Conservation (phyloP, 2,888 invertebrate genomes). For the Agrotis exclamationis region DNA sequence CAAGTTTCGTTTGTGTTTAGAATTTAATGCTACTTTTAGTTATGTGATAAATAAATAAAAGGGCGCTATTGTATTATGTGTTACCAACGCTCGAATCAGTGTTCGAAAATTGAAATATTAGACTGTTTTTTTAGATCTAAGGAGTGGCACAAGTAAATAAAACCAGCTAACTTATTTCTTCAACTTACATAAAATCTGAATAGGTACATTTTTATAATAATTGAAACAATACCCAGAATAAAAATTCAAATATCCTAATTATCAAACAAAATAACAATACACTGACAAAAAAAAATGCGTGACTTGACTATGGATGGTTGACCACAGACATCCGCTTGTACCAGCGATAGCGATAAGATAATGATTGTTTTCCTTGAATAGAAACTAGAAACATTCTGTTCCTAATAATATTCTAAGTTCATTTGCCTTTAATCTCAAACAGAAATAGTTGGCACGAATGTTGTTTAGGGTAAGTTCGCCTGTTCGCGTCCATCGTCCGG, state of each 20-base stretch:
- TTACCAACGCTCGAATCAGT: too few species aligned
- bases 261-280: constrained; percentile 7
- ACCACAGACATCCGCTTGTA: constrained; percentile 54
- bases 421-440: constrained; percentile 25
- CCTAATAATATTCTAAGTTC: constrained; percentile 35
- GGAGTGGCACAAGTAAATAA: too few species aligned
- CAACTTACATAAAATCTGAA: not conserved
- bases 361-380: constrained; percentile 38
- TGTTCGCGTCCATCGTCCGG: too few species aligned
- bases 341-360: constrained; percentile 46
- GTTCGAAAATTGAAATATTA: too few species aligned
- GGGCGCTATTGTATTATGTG: too few species aligned
- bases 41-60: not conserved
- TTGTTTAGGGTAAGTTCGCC: too few species aligned
- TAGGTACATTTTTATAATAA: not conserved
- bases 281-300: constrained; percentile 20
- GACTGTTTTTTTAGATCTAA: too few species aligned
- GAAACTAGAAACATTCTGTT: constrained; percentile 20
- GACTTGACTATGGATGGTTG: constrained; percentile 36
- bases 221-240: constrained; percentile 9
- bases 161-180: not conserved
- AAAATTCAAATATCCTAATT: constrained; percentile 30
- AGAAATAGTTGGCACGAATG: constrained; percentile 37
- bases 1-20: constrained; percentile 1
- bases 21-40: not conserved